A percentile compares a stretch with the other conserved stretches of the same genome.
Conservation (phyloP, 2,888 invertebrate genomes). For the Agrochola litura region DNA sequence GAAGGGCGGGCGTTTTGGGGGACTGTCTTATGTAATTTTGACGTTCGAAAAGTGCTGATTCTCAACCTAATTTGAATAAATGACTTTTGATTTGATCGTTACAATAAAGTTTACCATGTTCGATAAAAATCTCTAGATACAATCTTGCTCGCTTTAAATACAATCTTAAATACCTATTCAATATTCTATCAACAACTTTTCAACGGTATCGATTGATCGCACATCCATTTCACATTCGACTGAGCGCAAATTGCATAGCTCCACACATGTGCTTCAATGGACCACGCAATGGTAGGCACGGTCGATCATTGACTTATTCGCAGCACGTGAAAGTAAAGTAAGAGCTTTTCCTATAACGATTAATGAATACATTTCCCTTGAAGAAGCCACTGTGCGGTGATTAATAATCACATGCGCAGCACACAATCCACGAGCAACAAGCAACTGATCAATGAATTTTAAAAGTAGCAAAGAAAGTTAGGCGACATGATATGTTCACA, state of each 20-base stretch:
- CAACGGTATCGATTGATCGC: constrained; percentile 21
- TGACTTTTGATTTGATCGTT: too few species aligned
- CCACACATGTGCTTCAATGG: constrained; percentile 53
- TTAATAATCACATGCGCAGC: constrained; percentile 10
- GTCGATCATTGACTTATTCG: constrained; percentile 41
- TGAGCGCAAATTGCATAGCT: constrained; percentile 52
- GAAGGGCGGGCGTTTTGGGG: too few species aligned
- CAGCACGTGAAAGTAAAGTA: constrained; percentile 69
- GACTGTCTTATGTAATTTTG: too few species aligned
- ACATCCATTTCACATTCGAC: constrained; percentile 58
- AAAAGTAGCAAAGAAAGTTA: not conserved
- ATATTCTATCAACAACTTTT: constrained; percentile 7
- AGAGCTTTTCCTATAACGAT: constrained; percentile 68
- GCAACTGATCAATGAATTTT: not conserved
- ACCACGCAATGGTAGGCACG: constrained; percentile 60
- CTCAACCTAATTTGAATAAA: too few species aligned
- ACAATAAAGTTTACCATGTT: not conserved
- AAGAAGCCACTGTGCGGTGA: constrained; percentile 45
- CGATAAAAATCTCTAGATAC: not conserved
- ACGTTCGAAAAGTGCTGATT: too few species aligned
- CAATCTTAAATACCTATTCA: constrained; percentile 9
- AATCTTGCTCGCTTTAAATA: not conserved
- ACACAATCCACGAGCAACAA: not conserved
- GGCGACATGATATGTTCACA: too few species aligned
- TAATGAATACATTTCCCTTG: constrained; percentile 67